These are phyloP conservation scores for Arbacia lixula DNA, from an alignment of 53 echinoderm and acorn worm species.

Conservation along the genomic window DNA sequence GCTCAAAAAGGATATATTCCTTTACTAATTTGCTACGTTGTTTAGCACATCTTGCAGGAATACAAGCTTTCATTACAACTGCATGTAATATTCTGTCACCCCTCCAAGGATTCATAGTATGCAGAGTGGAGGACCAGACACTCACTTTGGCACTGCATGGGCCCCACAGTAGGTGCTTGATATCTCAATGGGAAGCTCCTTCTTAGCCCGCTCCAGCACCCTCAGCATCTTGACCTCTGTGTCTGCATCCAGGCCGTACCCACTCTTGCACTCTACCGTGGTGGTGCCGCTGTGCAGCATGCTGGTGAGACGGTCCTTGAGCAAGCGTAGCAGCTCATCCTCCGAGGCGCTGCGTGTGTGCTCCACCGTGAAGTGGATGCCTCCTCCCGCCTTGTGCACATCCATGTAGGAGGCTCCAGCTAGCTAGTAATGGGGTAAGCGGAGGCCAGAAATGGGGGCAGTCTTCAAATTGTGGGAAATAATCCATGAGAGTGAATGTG, in stretches of 20 bases:
- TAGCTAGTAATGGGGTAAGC: slow-evolving; percentile 48
- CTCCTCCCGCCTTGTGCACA: slow-evolving; percentile 96
- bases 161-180: slow-evolving; percentile 96
- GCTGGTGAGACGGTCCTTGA: slow-evolving; percentile 69
- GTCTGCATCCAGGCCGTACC: slow-evolving; percentile 88
- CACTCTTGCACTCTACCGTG: slow-evolving; percentile 96
- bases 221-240: slow-evolving; percentile 95
- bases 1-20: no score
- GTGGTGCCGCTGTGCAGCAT: slow-evolving; percentile 95
- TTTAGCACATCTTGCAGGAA: no score
- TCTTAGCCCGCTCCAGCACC: slow-evolving; percentile 77
- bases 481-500: no score
- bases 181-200: slow-evolving; percentile 92
- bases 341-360: slow-evolving; percentile 86
- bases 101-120: no score
- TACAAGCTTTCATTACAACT: no score
- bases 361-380: slow-evolving; percentile 90
- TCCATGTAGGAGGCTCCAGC: slow-evolving; percentile 98
- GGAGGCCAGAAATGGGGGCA: no score
- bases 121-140: neutral
- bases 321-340: slow-evolving; percentile 70
- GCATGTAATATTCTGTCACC: no score
- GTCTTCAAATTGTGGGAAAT: no score
- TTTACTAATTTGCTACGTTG: no score
- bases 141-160: slow-evolving; percentile 95